Conservation (phyloP, 2,888 invertebrate species). For the Plemyria rubiginata region DNA sequence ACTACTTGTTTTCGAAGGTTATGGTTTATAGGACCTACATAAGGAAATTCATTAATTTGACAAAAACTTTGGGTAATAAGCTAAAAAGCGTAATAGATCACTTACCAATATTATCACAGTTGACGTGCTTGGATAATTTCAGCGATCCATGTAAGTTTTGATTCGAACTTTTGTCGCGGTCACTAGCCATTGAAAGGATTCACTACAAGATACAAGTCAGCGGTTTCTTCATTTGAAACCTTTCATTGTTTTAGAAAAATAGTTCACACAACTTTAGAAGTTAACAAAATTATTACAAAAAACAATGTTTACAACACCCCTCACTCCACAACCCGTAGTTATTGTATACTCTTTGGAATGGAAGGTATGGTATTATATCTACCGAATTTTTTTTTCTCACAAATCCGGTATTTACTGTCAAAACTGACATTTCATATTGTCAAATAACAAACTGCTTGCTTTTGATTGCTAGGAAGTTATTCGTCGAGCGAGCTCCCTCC, state of each 20-base stretch:
- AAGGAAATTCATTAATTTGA: neutral
- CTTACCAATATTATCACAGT: conserved; percentile 70
- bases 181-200: conserved; percentile 82
- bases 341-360: no score
- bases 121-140: conserved; percentile 68
- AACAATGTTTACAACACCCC: conserved; percentile 68
- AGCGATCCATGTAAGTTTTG: conserved; percentile 76
- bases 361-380: no score
- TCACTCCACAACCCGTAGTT: conserved; percentile 12
- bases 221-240: conserved; percentile 31
- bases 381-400: no score
- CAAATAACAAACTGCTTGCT: no score
- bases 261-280: conserved; percentile 52
- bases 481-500: no score
- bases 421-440: no score
- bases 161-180: conserved; percentile 80
- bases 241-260: conserved; percentile 6
- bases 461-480: no score
- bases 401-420: no score
- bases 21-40: neutral
- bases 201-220: conserved; percentile 32
- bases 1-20: neutral
- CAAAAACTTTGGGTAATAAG: neutral
- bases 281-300: conserved; percentile 41
- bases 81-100: neutral